Evolutionary conservation across 1,140 invertebrate genomes (phyloP), one percentile per base, ranked within the genome.

Genomic region (Drosophila bipectinata): DNA sequence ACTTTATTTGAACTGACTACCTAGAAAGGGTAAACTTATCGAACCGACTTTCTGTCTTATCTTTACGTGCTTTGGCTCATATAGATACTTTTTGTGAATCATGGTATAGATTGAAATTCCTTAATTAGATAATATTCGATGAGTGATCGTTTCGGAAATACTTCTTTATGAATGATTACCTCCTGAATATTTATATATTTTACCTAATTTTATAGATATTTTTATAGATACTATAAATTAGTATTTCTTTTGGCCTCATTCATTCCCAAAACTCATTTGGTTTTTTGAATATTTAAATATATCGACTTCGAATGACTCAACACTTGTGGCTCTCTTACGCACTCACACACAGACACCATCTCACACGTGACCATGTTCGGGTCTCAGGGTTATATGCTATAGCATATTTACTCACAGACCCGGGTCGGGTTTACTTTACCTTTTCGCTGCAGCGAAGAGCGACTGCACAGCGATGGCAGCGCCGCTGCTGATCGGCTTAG

Each of bases 341-440:
- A 9, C 37, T 26, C 34, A 52, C 28, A 15, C 28, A 52, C 26
- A 39, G 32, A 7, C 39, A 15, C 63, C n/a, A 9, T 39, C 37
- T 14, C 39, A 44, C 26, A 53, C 32, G 28, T 56, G 52, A 55
- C 41, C 53, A 14, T 55, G 41, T 48, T 54, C 57, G 41, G 69
- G 68, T 32, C 77, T 71, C 67, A 72, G 77, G 78, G 59, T 72
- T 77, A 78, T 77, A 44, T 44, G 41, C 41, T 18, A 44, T 41
- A 44, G 41, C 15, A 44, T 44, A 44, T 15, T 44, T 18, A 63
- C 79, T 71, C 68, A 52, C 47, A 1, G 4, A 9, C 9, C 15
- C n/a, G 8, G 30, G 44, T 73, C 55, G 58, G 26, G 48, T 51
- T 81, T 61, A 74, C 49, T 53, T 47, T 47, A 21, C 44, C 45